Conservation (phyloP, 2,797 vertebrate species). For the Orientallactaga sibirica region DNA sequence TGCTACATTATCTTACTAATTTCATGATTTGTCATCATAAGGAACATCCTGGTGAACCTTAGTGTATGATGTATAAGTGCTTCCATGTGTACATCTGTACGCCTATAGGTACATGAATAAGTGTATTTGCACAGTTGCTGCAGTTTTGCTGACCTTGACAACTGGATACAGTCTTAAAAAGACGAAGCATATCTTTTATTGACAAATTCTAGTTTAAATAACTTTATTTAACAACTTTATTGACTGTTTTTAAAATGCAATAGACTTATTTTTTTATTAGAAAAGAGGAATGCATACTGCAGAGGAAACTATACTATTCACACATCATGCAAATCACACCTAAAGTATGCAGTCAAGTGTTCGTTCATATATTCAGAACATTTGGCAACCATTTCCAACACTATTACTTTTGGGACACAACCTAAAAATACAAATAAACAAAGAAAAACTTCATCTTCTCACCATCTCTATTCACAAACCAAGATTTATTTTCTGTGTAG, state of each 20-base stretch:
- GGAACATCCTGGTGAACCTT: background rate
- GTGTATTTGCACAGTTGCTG: background rate
- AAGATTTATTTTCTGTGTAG: background rate
- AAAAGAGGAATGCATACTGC: background rate
- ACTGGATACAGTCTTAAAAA: background rate
- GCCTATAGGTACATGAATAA: background rate
- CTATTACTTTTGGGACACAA: background rate
- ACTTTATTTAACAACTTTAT: background rate
- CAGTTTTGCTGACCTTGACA: background rate
- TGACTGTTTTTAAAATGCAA: background rate
- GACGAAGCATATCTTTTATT: background rate
- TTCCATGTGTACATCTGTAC: background rate
- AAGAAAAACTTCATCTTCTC: too few relatives aligned
- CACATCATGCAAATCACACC: background rate
- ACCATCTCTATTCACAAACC: background rate
- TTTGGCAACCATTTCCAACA: background rate
- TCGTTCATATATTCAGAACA: background rate
- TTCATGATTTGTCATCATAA: background rate
- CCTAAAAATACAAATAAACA: background rate
- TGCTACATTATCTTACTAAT: background rate
- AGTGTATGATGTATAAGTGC: background rate
- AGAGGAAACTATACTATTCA: background rate
- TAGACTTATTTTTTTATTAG: background rate
- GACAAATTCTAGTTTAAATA: conserved; percentile 2
- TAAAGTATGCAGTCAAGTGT: background rate